A percentile compares a stretch with the other conserved stretches of the same genome.
These are phyloP conservation scores for Antechinus stuartii DNA, from an alignment of 2,113 vertebrate species.

Conservation along the genomic window DNA sequence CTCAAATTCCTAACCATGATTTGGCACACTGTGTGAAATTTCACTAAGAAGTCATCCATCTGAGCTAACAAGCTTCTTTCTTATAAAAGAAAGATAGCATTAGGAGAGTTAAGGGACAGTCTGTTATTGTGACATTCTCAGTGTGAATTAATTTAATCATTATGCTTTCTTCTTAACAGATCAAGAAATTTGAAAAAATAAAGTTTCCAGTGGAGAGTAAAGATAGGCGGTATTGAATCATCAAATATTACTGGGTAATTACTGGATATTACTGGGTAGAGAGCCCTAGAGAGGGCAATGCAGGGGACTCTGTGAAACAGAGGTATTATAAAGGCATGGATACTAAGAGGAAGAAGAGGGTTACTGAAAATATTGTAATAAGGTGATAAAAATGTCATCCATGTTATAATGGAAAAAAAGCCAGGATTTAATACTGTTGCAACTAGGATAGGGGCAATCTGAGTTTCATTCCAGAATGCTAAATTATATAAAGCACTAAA, in stretches of 20 bases:
- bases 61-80: neutral
- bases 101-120: neutral
- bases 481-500: neutral
- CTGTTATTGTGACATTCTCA: neutral
- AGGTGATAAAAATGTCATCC: neutral
- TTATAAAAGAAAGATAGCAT: neutral
- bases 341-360: neutral
- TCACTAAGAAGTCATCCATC: neutral
- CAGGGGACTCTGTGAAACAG: fast-evolving
- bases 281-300: neutral
- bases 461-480: neutral
- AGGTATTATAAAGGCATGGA: fast-evolving
- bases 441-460: neutral
- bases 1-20: neutral
- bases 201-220: neutral
- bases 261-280: neutral
- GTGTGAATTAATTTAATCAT: neutral
- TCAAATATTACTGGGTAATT: neutral
- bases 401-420: neutral
- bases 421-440: neutral
- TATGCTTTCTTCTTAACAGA: neutral
- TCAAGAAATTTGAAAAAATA: neutral
- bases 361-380: neutral
- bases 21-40: neutral
- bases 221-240: neutral